Conservation (phyloP, 2,888 invertebrate genomes). For the Cephus spinipes region DNA sequence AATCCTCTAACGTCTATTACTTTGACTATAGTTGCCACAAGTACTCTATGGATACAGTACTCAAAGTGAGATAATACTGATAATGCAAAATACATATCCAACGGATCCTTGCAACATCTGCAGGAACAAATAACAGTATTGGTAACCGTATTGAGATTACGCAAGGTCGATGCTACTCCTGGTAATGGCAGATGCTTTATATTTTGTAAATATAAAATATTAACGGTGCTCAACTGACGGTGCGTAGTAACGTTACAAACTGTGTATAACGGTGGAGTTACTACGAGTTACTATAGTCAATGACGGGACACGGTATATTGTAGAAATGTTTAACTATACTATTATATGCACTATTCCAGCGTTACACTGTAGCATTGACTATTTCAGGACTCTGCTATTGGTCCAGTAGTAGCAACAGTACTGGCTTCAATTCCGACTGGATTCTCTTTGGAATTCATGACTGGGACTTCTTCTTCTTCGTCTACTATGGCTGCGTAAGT, state of each 20-base stretch:
- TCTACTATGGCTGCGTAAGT: too few relatives aligned
- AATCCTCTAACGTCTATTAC: too few relatives aligned
- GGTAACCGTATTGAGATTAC: constrained; percentile 38
- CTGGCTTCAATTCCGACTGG: constrained; percentile 33
- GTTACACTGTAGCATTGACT: too few relatives aligned
- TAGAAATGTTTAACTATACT: too few relatives aligned
- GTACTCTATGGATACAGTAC: too few relatives aligned
- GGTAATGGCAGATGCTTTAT: constrained; percentile 34
- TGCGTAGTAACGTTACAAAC: constrained; percentile 27
- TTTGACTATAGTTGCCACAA: too few relatives aligned
- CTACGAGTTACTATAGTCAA: constrained; percentile 12
- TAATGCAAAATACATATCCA: too few relatives aligned
- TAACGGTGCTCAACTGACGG: constrained; percentile 33
- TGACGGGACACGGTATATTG: too few relatives aligned
- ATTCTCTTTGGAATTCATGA: constrained; percentile 19
- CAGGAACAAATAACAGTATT: constrained; percentile 32
- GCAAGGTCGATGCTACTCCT: constrained; percentile 28
- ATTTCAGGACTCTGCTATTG: too few relatives aligned
- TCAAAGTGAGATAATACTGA: too few relatives aligned
- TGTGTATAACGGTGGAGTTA: constrained; percentile 33
- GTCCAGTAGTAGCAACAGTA: neutral
- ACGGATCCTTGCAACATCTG: neutral
- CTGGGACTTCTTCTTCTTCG: too few relatives aligned
- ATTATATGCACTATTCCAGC: too few relatives aligned
- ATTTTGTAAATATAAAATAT: constrained; percentile 34